Conservation (phyloP, 2,888 invertebrate genomes). For the Harpalus rubripes region DNA sequence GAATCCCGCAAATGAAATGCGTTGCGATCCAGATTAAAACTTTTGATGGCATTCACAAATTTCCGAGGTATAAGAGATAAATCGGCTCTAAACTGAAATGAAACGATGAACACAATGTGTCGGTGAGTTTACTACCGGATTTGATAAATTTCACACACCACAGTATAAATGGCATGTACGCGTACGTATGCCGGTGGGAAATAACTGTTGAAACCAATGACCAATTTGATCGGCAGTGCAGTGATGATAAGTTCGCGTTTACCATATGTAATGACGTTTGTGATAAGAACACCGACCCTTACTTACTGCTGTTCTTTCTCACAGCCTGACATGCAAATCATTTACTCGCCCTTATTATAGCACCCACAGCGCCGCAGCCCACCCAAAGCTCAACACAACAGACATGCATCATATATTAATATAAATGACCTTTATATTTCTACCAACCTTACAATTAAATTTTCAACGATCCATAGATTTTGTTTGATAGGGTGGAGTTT, state of each 20-base stretch:
- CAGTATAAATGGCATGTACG: conserved; percentile 73
- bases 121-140: conserved; percentile 34
- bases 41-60: conserved; percentile 72
- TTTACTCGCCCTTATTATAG: conserved; percentile 12
- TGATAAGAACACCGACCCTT: conserved; percentile 13
- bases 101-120: conserved; percentile 69
- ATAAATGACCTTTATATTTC: too few species aligned
- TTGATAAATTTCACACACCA: conserved; percentile 72
- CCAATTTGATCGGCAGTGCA: conserved; percentile 51
- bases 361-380: not conserved
- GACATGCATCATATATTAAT: too few species aligned
- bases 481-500: conserved; percentile 71
- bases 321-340: conserved; percentile 42
- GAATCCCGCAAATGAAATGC: conserved; percentile 67
- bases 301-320: conserved; percentile 35
- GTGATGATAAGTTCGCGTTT: conserved; percentile 61
- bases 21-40: conserved; percentile 69
- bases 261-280: conserved; percentile 18
- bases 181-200: conserved; percentile 72
- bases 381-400: too few species aligned
- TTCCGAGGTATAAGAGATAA: conserved; percentile 73
- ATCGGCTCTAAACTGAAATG: conserved; percentile 73
- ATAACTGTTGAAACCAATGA: conserved; percentile 74
- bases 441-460: too few species aligned
- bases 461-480: conserved; percentile 76